Base-by-base conservation (phyloP, 1,140 invertebrate genomes). In the Thaumatotibia leucotreta region DNA sequence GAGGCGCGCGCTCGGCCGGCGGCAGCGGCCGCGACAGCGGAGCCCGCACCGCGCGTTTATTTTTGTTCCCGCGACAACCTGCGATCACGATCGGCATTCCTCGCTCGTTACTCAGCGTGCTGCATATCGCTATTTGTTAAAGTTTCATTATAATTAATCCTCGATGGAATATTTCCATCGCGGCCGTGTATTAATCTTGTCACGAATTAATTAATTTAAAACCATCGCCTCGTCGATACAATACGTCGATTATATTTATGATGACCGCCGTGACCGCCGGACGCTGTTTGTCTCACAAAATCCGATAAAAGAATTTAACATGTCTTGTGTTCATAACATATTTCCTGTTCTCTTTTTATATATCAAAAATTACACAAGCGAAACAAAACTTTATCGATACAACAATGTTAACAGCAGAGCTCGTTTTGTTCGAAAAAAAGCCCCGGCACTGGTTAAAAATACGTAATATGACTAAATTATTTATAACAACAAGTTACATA, bases 91-190 rank as follows among this genome's bases (percentile, higher is more conserved):
- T 67, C 70, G 66, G 66, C 70, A 75, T 75, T 75, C 73, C 67
- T 68, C 67, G 49, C 67, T 76, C 76, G 74, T 79, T 76, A 79
- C 70, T 79, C 76, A 79, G 67, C 52, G n/a, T n/a, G n/a, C n/a
- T 65, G 64, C 66, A 64, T 74, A 76, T 74, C 72, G 64, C 74
- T 73, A 74, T 79, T 76, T 76, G 68, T 74, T 68, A 70, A 74
- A 68, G 66, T 63, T 72, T 50, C 65, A 67, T 71, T 70, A 75
- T 71, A 75, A 75, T 74, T 71, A 65, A 70, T 72, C 67, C 70
- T 64, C 72, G 52, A 58, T 58, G 52, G 52, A 58, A 58, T 58
- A 58, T 58, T 58, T 58, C 52, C 52, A 27, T 27, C n/a, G 52
- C 24, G 24, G 24, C 24, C n/a, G 52, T 58, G 23, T 58, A 58